Evolutionary conservation across 2,113 vertebrate genomes (phyloP).

Genomic region (Lycaon pictus): DNA sequence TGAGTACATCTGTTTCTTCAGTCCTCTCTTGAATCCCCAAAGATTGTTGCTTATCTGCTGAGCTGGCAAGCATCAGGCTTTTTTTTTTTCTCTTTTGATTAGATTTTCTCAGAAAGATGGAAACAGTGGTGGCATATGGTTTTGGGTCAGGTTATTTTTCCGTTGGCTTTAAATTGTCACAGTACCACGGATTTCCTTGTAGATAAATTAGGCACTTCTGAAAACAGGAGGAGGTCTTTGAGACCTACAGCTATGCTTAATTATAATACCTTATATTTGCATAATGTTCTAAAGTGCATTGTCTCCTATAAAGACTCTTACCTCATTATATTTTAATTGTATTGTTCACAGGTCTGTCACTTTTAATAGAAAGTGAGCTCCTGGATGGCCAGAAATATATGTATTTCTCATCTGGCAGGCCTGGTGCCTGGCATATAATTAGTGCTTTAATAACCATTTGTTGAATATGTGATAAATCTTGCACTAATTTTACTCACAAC

Average conservation of each 20-base stretch:
- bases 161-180: constrained; percentile 50
- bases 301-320: constrained; percentile 70
- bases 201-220: constrained; percentile 72
- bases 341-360: constrained; percentile 71
- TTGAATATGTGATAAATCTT: constrained; percentile 66
- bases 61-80: constrained; percentile 27
- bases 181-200: constrained; percentile 66
- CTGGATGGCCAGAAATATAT: constrained; percentile 60
- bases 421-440: constrained; percentile 39
- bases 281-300: constrained; percentile 69
- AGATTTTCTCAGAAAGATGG: constrained; percentile 63
- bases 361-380: constrained; percentile 64
- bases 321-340: constrained; percentile 77
- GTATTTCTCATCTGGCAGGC: constrained; percentile 58
- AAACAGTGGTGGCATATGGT: constrained; percentile 60
- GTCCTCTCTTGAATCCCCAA: constrained; percentile 5
- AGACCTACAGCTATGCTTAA: constrained; percentile 71
- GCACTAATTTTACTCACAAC: constrained; percentile 60
- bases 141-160: constrained; percentile 64
- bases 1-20: not conserved
- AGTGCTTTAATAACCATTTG: constrained; percentile 67
- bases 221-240: constrained; percentile 68
- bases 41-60: constrained; percentile 28
- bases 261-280: constrained; percentile 76
- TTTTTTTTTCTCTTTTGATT: not conserved